Evolutionary conservation across 2,113 vertebrate genomes (phyloP).

Genomic region (Hepsetus odoe): DNA sequence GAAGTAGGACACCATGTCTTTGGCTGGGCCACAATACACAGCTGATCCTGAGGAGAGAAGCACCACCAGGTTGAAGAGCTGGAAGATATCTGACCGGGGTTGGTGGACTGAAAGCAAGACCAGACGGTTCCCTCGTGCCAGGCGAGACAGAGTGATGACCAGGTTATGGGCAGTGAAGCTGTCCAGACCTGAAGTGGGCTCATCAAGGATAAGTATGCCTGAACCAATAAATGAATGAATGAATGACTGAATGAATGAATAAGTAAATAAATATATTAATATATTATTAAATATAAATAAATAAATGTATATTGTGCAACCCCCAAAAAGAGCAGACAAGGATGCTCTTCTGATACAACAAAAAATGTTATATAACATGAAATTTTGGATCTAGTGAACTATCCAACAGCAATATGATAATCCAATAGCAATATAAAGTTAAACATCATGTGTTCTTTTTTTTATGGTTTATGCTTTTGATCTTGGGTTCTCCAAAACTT

Average conservation of each 20-base stretch:
- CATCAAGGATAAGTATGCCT: constrained; percentile 95
- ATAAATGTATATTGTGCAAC: no score
- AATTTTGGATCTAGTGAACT: no score
- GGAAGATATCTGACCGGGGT: constrained; percentile 93
- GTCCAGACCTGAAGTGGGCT: constrained; percentile 95
- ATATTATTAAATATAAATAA: no score
- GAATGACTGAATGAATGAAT: neutral
- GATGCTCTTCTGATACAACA: neutral
- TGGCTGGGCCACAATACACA: constrained; percentile 84
- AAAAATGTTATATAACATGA: no score
- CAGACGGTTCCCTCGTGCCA: constrained; percentile 91
- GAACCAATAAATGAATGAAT: constrained; percentile 25
- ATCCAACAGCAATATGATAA: no score
- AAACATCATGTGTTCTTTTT: no score
- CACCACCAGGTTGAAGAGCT: constrained; percentile 91
- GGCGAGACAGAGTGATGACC: constrained; percentile 88
- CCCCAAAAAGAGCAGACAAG: no score
- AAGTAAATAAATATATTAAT: no score
- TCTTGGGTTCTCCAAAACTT: constrained; percentile 52
- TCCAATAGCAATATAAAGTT: no score
- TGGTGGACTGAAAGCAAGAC: constrained; percentile 94
- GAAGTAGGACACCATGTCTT: constrained; percentile 92
- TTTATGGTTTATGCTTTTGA: neutral
- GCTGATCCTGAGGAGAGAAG: constrained; percentile 88
- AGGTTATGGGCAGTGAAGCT: constrained; percentile 97